Base-by-base conservation (phyloP, 2,797 vertebrate species). In the Salarias fasciatus region DNA sequence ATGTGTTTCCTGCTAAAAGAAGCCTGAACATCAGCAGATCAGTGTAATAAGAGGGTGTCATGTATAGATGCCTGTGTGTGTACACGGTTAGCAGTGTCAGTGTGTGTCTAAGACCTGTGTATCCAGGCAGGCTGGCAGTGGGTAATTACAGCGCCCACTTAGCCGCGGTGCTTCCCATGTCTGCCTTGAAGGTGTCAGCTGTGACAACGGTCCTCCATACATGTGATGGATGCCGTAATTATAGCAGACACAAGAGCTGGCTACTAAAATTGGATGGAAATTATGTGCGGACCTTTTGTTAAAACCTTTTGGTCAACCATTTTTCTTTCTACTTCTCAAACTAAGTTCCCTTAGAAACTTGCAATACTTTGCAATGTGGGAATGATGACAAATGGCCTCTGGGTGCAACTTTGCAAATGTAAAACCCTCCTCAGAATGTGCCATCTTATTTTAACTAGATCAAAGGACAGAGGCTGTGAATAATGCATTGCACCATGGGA, bases 121-220 rank as follows among this genome's bases (percentile, higher is more conserved):
- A 35, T 71, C 51, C 33, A 40, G 46, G 48, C 53, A 65, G 69
- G 76, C 60, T 75, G 81, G 63, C 82, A 89, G 81, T 49, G 53
- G 70, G 79, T 90, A 89, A 90, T 92, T 92, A 91, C 69, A 72
- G 55, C 11, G 57, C 45, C 63, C 38, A 59, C 79, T 88, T 87
- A 79, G 69, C 64, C 52, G 59, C 47, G 6, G 54, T 53, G 54
- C 72, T 68, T 77, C 68, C 65, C 69, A 37, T 70, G 71, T 75
- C 64, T 10, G 58, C 70, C 60, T 71, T 74, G 44, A 82, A 85
- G 79, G 81, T 86, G 86, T 79, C 83, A 70, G 73, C 68, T 46
- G 80, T 15, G 65, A 54, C 52, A 63, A 46, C 47, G 5, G 54
- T 43, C 58, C 63, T 63, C 66, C 68, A 65, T 54, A 49, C 53